A percentile compares a stretch with the other conserved stretches of the same genome.
These are phyloP conservation scores for Takifugu rubripes DNA, from an alignment of 2,797 vertebrate genomes.

Conservation along the genomic window DNA sequence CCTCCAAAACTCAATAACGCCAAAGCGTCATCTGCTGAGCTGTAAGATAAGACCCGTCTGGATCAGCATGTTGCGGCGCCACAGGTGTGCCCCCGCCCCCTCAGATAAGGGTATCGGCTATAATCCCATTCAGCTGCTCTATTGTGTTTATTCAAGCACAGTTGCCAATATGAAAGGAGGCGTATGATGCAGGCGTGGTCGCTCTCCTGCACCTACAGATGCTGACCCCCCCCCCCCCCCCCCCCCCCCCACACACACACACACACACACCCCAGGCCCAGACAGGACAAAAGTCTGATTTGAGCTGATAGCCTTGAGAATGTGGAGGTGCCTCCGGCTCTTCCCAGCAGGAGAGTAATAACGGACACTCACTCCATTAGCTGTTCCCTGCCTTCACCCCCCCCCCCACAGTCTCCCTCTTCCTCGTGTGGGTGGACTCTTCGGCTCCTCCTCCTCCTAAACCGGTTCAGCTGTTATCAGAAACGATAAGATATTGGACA, in stretches of 20 bases:
- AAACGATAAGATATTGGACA: too few species aligned
- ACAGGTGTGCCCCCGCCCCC: conserved; percentile 35
- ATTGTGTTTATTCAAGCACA: conserved; percentile 36
- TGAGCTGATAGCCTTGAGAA: neutral
- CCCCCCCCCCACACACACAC: conserved; percentile 38
- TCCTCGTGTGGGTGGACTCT: too few species aligned
- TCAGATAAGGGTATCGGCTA: conserved; percentile 43
- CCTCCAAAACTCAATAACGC: conserved; percentile 63
- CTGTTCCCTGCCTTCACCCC: conserved; percentile 38
- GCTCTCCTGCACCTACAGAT: neutral
- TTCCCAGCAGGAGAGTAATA: conserved; percentile 59
- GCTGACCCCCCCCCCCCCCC: conserved; percentile 10
- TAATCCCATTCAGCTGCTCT: conserved; percentile 46
- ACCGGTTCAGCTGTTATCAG: too few species aligned
- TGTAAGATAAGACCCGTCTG: conserved; percentile 59
- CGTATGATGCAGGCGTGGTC: neutral
- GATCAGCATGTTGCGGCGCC: conserved; percentile 42
- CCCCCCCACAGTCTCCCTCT: neutral
- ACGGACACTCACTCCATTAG: conserved; percentile 63
- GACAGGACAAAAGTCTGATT: neutral
- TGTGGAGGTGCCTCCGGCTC: conserved; percentile 25
- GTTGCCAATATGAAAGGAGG: conserved; percentile 19
- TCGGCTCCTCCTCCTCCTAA: neutral
- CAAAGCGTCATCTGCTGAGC: conserved; percentile 54
- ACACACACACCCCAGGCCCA: conserved; percentile 1